phyloP scores from a whole-genome alignment of 2,113 vertebrate genomes.

The Cacatua alba region DNA sequence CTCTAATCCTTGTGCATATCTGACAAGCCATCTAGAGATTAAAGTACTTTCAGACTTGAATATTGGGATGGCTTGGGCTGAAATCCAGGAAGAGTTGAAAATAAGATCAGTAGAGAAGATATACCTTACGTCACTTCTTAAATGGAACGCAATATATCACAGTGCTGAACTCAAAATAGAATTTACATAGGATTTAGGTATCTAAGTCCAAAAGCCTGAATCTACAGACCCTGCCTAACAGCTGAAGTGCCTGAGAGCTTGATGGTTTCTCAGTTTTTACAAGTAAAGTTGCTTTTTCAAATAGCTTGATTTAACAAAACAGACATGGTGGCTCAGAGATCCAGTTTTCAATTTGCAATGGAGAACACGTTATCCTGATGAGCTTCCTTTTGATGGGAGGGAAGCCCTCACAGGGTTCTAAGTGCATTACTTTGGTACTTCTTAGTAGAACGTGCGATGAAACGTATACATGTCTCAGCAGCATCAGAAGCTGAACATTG shows the following conservation, averaged over 20 bases:
- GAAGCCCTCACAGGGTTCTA: not conserved
- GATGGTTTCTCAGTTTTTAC: not conserved
- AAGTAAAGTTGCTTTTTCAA: not conserved
- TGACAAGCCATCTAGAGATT: constrained; percentile 4
- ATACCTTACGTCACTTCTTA: not conserved
- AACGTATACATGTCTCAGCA: not conserved
- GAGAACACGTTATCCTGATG: not conserved
- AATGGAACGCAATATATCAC: not conserved
- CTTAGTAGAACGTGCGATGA: not conserved
- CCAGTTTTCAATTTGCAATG: not conserved
- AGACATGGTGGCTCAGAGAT: not conserved
- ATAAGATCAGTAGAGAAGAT: not conserved
- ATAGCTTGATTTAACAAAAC: not conserved
- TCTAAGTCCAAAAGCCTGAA: not conserved
- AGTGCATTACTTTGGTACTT: not conserved
- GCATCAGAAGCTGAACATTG: not conserved
- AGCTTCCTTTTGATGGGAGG: not conserved
- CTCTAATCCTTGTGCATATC: constrained; percentile 5
- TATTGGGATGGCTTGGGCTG: not conserved
- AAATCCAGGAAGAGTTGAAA: constrained; percentile 8
- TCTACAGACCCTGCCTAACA: not conserved
- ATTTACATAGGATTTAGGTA: not conserved
- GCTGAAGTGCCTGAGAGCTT: not conserved
- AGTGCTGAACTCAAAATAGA: not conserved
- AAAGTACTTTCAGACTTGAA: not conserved